A percentile compares a stretch with the other conserved stretches of the same genome.
Conservation (phyloP, 2,113 vertebrate species). For the Monarcha castaneiventris region DNA sequence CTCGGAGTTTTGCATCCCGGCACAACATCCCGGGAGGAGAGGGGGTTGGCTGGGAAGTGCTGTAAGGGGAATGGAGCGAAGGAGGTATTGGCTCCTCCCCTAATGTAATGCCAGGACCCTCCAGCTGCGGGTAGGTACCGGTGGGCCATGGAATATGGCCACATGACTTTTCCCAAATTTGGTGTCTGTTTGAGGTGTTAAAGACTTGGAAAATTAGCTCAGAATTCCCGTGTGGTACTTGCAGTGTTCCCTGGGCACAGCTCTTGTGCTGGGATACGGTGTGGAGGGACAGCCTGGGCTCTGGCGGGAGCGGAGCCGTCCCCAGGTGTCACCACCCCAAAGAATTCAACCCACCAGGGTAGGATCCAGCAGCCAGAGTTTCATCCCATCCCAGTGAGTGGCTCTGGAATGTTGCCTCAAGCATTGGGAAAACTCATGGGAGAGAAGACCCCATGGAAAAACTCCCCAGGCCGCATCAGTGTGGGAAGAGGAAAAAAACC, state of each 20-base stretch:
- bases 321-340: rapidly evolving
- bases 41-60: background rate
- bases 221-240: background rate
- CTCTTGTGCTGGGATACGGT: background rate
- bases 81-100: background rate
- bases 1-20: background rate
- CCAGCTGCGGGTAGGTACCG: rapidly evolving
- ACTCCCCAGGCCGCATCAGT: background rate
- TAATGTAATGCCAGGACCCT: rapidly evolving
- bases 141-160: background rate
- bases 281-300: background rate
- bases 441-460: background rate
- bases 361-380: background rate
- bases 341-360: background rate
- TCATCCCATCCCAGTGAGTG: background rate
- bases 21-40: background rate
- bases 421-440: rapidly evolving
- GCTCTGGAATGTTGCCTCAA: background rate
- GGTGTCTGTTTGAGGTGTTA: background rate
- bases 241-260: rapidly evolving
- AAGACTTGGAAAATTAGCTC: background rate
- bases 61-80: background rate
- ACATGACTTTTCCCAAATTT: background rate
- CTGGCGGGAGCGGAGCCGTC: background rate
- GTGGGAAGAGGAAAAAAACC: background rate